phyloP scores from a whole-genome alignment of 1,140 invertebrate species.

The Agraylea sexmaculata region DNA sequence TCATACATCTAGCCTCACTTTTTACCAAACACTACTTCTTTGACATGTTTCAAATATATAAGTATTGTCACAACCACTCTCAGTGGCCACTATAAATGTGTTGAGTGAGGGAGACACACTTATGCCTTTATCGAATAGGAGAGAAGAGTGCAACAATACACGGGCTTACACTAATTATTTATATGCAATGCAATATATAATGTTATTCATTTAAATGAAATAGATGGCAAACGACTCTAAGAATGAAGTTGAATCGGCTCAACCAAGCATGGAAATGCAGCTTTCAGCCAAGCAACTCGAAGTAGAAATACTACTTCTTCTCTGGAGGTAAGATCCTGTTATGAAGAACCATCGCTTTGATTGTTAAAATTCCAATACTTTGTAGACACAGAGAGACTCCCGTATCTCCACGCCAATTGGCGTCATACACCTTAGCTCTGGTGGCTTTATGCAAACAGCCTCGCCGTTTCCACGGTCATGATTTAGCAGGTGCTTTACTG shows the following conservation, averaged over 20 bases:
- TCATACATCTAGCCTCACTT: too few species aligned
- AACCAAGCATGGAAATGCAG: constrained; percentile 53
- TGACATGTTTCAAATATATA: too few species aligned
- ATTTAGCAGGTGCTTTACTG: constrained; percentile 58
- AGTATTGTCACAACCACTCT: too few species aligned
- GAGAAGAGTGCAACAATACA: too few species aligned
- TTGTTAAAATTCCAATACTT: constrained; percentile 2
- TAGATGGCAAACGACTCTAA: constrained; percentile 40
- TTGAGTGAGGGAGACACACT: too few species aligned
- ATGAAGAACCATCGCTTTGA: neutral
- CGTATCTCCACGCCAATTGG: constrained; percentile 58
- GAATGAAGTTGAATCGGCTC: constrained; percentile 37
- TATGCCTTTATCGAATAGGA: too few species aligned
- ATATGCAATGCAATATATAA: neutral
- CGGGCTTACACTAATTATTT: too few species aligned
- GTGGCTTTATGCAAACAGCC: constrained; percentile 71
- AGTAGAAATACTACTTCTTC: constrained; percentile 64
- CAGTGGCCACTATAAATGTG: too few species aligned
- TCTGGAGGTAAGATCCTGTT: constrained; percentile 50
- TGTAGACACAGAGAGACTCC: constrained; percentile 54
- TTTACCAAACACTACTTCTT: too few species aligned
- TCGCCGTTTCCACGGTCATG: constrained; percentile 68
- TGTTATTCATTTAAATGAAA: too few species aligned
- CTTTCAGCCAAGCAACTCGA: constrained; percentile 73
- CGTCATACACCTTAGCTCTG: constrained; percentile 61